Base-by-base conservation (phyloP, 1,140 invertebrate genomes). In the Olivierus martensii region DNA sequence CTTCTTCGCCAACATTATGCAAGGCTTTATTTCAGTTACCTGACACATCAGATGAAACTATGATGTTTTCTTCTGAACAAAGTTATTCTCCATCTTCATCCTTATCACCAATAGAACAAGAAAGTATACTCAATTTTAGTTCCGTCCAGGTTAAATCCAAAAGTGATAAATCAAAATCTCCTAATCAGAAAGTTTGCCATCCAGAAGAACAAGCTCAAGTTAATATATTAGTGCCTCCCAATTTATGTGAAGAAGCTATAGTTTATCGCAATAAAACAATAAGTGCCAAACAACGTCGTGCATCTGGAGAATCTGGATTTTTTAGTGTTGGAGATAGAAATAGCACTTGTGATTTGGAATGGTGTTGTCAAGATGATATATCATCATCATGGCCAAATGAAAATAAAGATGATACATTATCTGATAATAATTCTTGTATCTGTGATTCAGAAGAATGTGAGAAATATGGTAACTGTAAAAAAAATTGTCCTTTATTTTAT, bases 281-380 rank as follows among this genome's bases (percentile, higher is more conserved):
- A 1, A 67, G 68, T 35, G 68, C 67, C 12, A 73, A 66, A 69
- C 71, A 49, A 65, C 72, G 85, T 11, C 73, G 84, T 36, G 84
- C 84, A n/a, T 88, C 84, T 9, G 87, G 85, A 61, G 87, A 90
- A 66, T 86, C 83, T 34, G 87, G 87, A 2, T 88, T 89, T 61
- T 90, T 85, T 71, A 87, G 84, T 60, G 84, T 83, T 60, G 80
- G 83, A 38, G 81, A 76, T 59, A 70, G 73, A 49, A 67, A 63
- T 53, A 64, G 67, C 62, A 53, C 59, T 22, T 42, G 63, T 59
- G 56, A 63, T 64, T 61, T 52, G 59, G 37, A 34, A 6, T 56
- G 46, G 15, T 49, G 46, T 5, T 17, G n/a, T 22, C 53, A 46
- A 39, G 48, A 51, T 10, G 53, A 55, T 45, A 35, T 51, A 15